These are phyloP conservation scores for Octopus sinensis DNA, from an alignment of 1,140 invertebrate species.

Conservation along the genomic window DNA sequence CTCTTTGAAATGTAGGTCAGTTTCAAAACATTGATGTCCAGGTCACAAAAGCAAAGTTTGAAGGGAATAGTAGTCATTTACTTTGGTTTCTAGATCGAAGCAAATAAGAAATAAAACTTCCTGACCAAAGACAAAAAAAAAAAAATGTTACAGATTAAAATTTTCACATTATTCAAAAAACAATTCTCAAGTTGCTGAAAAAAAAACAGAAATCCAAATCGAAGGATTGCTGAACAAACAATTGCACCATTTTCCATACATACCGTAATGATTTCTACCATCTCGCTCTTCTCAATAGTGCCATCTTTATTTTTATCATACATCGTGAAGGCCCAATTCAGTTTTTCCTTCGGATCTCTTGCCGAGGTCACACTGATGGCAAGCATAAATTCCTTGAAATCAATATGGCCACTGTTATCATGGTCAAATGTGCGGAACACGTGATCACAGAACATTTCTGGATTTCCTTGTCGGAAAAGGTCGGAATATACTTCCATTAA, in stretches of 20 bases:
- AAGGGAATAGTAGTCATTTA: too few species aligned
- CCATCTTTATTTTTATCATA: slow-evolving; percentile 99
- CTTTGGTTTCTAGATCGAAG: too few species aligned
- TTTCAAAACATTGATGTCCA: too few species aligned
- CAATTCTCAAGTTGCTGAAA: too few species aligned
- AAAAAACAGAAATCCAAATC: too few species aligned
- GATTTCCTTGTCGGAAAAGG: slow-evolving; percentile 95
- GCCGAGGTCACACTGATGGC: slow-evolving; percentile 95
- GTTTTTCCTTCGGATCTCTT: slow-evolving; percentile 94
- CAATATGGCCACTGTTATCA: slow-evolving; percentile 82
- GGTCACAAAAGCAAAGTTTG: too few species aligned
- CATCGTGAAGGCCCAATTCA: slow-evolving; percentile 96
- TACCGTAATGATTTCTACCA: slow-evolving; percentile 67
- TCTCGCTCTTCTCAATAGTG: slow-evolving; percentile 90
- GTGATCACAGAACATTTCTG: slow-evolving; percentile 98
- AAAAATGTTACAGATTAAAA: too few species aligned
- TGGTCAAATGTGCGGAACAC: slow-evolving; percentile 99
- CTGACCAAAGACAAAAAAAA: too few species aligned
- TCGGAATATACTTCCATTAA: slow-evolving; percentile 97
- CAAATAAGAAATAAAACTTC: too few species aligned
- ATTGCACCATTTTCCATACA: slow-evolving; percentile 25
- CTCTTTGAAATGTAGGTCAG: too few species aligned
- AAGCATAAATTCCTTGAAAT: slow-evolving; percentile 58
- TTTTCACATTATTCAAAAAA: too few species aligned
- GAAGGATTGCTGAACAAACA: not conserved